These are phyloP conservation scores for Netelia fuscicornis DNA, from an alignment of 2,888 invertebrate species.

Conservation along the genomic window DNA sequence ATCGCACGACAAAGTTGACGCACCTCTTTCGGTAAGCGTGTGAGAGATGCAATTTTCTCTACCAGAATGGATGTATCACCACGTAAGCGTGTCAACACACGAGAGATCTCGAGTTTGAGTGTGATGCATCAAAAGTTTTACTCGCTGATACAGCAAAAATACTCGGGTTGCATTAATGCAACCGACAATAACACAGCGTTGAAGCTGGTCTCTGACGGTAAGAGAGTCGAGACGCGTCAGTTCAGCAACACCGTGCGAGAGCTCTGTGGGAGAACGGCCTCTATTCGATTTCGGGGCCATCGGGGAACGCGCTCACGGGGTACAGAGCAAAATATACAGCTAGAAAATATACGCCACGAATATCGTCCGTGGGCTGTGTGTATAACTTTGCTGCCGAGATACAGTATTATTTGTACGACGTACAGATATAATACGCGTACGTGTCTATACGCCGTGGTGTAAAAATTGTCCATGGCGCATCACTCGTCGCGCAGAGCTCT, in stretches of 20 bases:
- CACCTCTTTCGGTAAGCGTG: neutral
- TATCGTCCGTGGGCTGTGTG: neutral
- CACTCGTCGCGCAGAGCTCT: constrained; percentile 62
- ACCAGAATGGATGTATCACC: neutral
- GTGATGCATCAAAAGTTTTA: neutral
- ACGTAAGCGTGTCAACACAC: neutral
- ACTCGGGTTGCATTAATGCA: neutral
- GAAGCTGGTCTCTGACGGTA: neutral
- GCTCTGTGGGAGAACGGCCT: constrained; percentile 58
- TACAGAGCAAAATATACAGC: constrained; percentile 44
- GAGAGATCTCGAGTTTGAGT: neutral
- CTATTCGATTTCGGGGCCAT: constrained; percentile 68
- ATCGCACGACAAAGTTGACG: neutral
- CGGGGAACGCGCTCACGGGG: constrained; percentile 43
- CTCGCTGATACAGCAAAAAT: neutral
- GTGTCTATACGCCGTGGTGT: neutral
- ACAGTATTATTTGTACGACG: constrained; percentile 35
- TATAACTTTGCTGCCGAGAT: constrained; percentile 30
- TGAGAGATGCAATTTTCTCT: neutral
- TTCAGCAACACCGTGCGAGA: constrained; percentile 32
- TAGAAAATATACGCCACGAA: constrained; percentile 43
- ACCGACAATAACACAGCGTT: neutral
- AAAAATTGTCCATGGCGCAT: constrained; percentile 59
- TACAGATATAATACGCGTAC: neutral
- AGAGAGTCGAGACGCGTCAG: neutral